Percentiles rank a stretch among this genome's conserved stretches.
Evolutionary conservation across 1,140 invertebrate species (phyloP).

Genomic region (Caenorhabditis latens): DNA sequence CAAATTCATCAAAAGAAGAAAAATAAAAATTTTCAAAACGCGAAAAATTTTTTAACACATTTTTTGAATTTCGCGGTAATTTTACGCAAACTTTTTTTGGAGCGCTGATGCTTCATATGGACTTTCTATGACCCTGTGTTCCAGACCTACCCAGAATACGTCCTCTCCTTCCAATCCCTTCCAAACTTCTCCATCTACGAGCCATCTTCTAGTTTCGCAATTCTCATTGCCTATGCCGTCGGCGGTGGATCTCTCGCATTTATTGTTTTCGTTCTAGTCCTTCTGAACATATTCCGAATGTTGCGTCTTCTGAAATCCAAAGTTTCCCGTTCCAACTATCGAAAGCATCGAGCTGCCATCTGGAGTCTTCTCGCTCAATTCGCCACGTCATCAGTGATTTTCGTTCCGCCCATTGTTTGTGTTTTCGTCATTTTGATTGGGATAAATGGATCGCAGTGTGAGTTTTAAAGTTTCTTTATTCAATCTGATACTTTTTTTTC

Average conservation of each 20-base stretch:
- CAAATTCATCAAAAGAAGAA: too few species aligned
- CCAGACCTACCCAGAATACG: background rate
- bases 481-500: background rate
- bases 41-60: background rate
- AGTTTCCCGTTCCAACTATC: background rate
- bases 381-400: conserved; percentile 13
- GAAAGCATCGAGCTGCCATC: background rate
- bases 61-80: background rate
- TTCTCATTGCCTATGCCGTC: background rate
- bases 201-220: background rate
- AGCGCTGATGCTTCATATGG: too few species aligned
- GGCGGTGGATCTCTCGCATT: background rate
- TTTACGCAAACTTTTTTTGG: background rate
- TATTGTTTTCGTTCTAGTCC: background rate
- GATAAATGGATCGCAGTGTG: background rate
- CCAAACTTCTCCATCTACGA: conserved; percentile 16
- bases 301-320: background rate
- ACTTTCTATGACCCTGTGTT: too few species aligned
- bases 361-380: conserved; percentile 7
- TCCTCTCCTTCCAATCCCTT: background rate
- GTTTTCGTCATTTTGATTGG: background rate
- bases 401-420: conserved; percentile 8
- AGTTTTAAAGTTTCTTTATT: background rate
- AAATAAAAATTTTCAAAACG: too few species aligned
- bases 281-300: conserved; percentile 3